Percentiles rank a stretch among this genome's conserved stretches.
Evolutionary conservation across 2,888 invertebrate species (phyloP).

Genomic region (Pterostichus madidus): DNA sequence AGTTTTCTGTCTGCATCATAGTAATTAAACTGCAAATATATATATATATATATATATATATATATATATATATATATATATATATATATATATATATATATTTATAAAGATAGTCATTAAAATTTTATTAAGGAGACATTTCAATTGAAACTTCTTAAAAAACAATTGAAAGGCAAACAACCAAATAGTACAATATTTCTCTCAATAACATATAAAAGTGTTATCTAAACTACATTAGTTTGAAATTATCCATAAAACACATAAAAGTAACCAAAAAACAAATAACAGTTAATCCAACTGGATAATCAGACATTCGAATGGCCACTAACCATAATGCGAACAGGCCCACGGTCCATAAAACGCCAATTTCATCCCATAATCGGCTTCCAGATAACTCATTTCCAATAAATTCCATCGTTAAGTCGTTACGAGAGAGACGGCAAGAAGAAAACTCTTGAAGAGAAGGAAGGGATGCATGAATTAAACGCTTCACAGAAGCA

Average conservation of each 20-base stretch:
- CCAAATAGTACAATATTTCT: background rate
- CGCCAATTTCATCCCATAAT: conserved; percentile 11
- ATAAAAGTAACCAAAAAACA: conserved; percentile 1
- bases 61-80: no score
- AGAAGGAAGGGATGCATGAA: background rate
- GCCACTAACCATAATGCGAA: conserved; percentile 5
- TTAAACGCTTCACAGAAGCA: background rate
- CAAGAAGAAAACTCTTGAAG: background rate
- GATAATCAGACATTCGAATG: background rate
- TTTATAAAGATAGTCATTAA: no score
- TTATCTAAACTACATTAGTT: conserved; percentile 2
- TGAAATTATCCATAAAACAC: background rate
- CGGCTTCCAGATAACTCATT: conserved; percentile 15
- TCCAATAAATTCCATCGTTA: conserved; percentile 15
- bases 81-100: no score
- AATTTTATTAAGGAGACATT: no score
- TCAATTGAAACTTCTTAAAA: background rate
- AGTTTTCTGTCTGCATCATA: no score
- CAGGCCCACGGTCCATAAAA: conserved; percentile 6
- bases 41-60: no score
- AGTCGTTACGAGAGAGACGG: background rate
- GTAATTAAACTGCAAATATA: no score
- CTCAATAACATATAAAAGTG: background rate
- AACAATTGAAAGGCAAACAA: no score
- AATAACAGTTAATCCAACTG: background rate